Conservation (phyloP, 1,140 invertebrate species). For the Anagrus nilaparvatae region DNA sequence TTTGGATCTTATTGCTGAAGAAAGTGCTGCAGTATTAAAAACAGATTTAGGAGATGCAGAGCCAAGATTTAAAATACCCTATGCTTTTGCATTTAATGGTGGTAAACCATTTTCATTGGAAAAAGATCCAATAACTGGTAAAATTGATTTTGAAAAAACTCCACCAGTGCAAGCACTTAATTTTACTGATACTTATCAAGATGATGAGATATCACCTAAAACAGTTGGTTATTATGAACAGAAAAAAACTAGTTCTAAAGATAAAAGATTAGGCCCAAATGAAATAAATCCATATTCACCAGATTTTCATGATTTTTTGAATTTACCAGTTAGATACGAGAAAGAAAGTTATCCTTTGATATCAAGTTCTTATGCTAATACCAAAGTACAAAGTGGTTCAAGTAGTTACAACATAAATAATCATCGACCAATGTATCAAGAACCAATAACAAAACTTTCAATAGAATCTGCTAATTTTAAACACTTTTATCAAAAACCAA, state of each 20-base stretch:
- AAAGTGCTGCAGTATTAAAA: slow-evolving; percentile 24
- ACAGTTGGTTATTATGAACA: slow-evolving; percentile 23
- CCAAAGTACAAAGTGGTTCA: slow-evolving; percentile 58
- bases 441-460: slow-evolving; percentile 31
- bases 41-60: slow-evolving; percentile 11
- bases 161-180: slow-evolving; percentile 37
- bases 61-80: slow-evolving; percentile 30
- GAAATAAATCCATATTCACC: slow-evolving; percentile 48
- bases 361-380: slow-evolving; percentile 60
- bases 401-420: slow-evolving; percentile 51
- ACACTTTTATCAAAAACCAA: slow-evolving; percentile 12
- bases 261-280: slow-evolving; percentile 32
- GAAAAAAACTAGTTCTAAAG: slow-evolving; percentile 27
- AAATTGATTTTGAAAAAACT: slow-evolving; percentile 47
- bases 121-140: slow-evolving; percentile 56
- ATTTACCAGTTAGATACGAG: slow-evolving; percentile 56
- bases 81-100: slow-evolving; percentile 48
- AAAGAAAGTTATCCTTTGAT: slow-evolving; percentile 53
- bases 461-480: slow-evolving; percentile 8
- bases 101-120: slow-evolving; percentile 60
- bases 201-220: slow-evolving; percentile 17
- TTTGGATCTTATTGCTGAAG: slow-evolving; percentile 31
- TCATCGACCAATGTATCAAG: slow-evolving; percentile 48
- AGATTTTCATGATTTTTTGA: slow-evolving; percentile 58
- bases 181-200: slow-evolving; percentile 40